Conservation (phyloP, 2,888 invertebrate species). For the Lamellibrachia satsuma region DNA sequence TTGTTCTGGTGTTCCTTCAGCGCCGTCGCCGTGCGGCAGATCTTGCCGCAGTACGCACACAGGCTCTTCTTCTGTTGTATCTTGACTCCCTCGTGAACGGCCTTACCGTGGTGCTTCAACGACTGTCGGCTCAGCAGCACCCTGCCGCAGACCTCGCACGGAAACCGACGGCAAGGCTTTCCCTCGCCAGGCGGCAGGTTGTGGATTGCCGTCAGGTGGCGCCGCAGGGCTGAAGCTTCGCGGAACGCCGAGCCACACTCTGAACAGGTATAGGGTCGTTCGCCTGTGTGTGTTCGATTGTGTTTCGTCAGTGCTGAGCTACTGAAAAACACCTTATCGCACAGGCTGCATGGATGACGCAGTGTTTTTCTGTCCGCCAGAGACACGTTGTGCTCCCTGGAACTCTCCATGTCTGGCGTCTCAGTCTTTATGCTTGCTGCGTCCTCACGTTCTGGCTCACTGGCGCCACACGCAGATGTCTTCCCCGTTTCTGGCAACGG, state of each 20-base stretch:
- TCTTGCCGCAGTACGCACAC: slow-evolving; percentile 31
- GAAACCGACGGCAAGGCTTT: slow-evolving; percentile 13
- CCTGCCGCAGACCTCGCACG: slow-evolving; percentile 31
- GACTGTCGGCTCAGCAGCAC: slow-evolving; percentile 26
- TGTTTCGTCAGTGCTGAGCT: not conserved
- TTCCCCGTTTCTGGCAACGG: not conserved
- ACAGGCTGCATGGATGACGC: not conserved
- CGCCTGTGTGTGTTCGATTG: not conserved
- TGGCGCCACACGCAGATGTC: not conserved
- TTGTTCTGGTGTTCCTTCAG: slow-evolving; percentile 30
- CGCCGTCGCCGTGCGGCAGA: slow-evolving; percentile 30
- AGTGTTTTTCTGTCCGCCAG: not conserved
- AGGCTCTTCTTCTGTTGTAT: slow-evolving; percentile 17
- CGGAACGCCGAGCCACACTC: not conserved
- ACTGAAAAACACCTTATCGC: not conserved
- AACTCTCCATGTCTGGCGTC: not conserved
- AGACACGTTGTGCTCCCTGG: not conserved
- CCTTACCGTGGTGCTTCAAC: slow-evolving; percentile 26
- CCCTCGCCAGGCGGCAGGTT: not conserved
- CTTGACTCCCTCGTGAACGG: slow-evolving; percentile 27
- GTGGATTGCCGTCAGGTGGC: not conserved
- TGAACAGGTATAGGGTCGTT: not conserved
- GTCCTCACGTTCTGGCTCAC: not conserved
- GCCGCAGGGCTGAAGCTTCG: not conserved
- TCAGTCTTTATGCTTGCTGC: not conserved